Percentiles rank a stretch among this genome's conserved stretches.
Conservation (phyloP, 2,888 invertebrate species). For the Galerucella calmariensis region DNA sequence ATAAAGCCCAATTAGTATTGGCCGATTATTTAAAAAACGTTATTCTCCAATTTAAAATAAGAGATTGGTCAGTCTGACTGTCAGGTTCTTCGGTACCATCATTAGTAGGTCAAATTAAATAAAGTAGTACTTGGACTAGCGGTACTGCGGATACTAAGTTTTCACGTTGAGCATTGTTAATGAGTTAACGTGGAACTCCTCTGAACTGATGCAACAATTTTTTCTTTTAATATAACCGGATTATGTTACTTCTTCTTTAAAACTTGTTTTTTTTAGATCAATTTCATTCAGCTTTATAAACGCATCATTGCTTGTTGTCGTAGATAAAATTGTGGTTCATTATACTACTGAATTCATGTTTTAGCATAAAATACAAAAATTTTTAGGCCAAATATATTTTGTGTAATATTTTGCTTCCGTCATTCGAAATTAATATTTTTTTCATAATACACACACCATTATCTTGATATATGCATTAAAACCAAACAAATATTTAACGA, state of each 20-base stretch:
- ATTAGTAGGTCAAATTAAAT: conserved; percentile 22
- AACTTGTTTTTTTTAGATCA: conserved; percentile 6
- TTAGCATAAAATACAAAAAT: too few species aligned
- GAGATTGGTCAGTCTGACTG: conserved; percentile 15
- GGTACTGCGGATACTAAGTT: conserved; percentile 14
- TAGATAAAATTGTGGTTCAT: not conserved
- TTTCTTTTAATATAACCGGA: conserved; percentile 6
- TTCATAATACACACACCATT: too few species aligned
- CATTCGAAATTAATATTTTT: too few species aligned
- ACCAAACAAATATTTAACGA: too few species aligned
- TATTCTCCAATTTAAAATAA: not conserved
- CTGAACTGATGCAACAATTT: conserved; percentile 12
- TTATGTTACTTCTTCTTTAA: not conserved
- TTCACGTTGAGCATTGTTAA: conserved; percentile 18
- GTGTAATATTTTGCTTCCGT: too few species aligned
- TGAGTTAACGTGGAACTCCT: conserved; percentile 14
- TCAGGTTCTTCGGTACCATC: not conserved
- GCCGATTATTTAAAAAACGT: not conserved
- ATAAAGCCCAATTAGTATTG: not conserved
- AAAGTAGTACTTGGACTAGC: conserved; percentile 26
- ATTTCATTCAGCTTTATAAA: not conserved
- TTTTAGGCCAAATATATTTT: too few species aligned
- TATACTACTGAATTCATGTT: not conserved
- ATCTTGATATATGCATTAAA: too few species aligned
- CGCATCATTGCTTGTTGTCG: not conserved